phyloP scores from a whole-genome alignment of 2,797 vertebrate genomes.

The Cuculus canorus region DNA sequence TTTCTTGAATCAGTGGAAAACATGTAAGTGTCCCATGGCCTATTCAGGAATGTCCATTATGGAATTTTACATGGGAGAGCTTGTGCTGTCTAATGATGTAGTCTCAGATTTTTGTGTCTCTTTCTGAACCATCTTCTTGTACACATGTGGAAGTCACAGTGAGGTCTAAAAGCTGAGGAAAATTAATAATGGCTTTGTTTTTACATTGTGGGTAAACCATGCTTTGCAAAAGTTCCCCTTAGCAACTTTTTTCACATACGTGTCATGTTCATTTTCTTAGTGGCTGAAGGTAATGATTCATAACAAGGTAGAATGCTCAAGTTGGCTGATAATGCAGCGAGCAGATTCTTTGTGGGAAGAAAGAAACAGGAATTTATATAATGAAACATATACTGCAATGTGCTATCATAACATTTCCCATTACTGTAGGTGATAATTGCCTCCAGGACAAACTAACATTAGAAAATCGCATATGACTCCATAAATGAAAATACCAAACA shows the following conservation, averaged over 20 bases:
- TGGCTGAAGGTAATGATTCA: not conserved
- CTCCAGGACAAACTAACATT: not conserved
- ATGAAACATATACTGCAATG: not conserved
- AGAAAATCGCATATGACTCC: not conserved
- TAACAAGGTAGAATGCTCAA: not conserved
- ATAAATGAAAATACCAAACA: not conserved
- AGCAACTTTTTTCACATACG: not conserved
- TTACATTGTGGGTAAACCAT: not conserved
- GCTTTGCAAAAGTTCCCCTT: not conserved
- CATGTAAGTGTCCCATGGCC: fast-evolving
- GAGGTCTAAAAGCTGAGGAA: not conserved
- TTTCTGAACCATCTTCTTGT: not conserved
- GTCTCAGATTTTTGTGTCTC: not conserved
- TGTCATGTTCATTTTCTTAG: not conserved
- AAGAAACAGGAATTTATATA: not conserved
- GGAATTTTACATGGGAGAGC: not conserved
- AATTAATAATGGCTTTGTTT: not conserved
- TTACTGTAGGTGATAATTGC: not conserved
- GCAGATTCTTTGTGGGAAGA: not conserved
- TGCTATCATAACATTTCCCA: not conserved
- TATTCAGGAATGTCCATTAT: not conserved
- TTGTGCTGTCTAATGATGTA: not conserved
- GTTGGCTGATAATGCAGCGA: not conserved
- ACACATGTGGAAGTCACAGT: not conserved
- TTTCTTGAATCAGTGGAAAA: not conserved